Conservation (phyloP, 2,888 invertebrate genomes). For the Ctena decussata region DNA sequence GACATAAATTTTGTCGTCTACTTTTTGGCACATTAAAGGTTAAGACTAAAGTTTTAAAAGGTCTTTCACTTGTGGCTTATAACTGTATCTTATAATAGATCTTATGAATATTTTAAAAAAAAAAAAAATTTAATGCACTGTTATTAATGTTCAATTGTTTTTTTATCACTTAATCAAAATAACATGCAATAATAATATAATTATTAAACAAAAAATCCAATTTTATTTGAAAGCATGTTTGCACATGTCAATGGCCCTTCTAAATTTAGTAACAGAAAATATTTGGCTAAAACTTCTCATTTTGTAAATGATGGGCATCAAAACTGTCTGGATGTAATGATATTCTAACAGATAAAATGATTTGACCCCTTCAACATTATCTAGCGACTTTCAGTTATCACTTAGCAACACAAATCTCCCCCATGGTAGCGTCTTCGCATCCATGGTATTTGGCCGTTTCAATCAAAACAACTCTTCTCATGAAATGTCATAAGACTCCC, state of each 20-base stretch:
- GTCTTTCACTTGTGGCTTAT: too few relatives aligned
- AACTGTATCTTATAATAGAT: too few relatives aligned
- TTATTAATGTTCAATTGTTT: too few relatives aligned
- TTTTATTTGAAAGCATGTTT: too few relatives aligned
- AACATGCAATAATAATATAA: too few relatives aligned
- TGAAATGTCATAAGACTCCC: not conserved
- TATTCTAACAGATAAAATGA: conserved; percentile 7
- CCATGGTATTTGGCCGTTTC: conserved; percentile 75
- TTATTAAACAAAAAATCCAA: too few relatives aligned
- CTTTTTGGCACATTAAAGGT: too few relatives aligned
- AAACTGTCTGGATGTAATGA: not conserved
- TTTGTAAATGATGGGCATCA: not conserved
- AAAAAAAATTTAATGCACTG: too few relatives aligned
- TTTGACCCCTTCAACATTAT: conserved; percentile 55
- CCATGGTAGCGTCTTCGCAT: conserved; percentile 72
- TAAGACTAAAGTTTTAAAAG: too few relatives aligned
- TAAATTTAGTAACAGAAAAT: not conserved
- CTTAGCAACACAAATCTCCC: conserved; percentile 74
- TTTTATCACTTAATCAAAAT: too few relatives aligned
- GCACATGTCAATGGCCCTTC: not conserved
- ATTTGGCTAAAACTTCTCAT: not conserved
- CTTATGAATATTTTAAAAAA: too few relatives aligned
- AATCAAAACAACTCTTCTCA: not conserved
- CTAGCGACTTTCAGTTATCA: conserved; percentile 61
- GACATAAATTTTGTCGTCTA: too few relatives aligned